Conservation (phyloP, 2,797 vertebrate genomes). For the Sandelia bainsii region DNA sequence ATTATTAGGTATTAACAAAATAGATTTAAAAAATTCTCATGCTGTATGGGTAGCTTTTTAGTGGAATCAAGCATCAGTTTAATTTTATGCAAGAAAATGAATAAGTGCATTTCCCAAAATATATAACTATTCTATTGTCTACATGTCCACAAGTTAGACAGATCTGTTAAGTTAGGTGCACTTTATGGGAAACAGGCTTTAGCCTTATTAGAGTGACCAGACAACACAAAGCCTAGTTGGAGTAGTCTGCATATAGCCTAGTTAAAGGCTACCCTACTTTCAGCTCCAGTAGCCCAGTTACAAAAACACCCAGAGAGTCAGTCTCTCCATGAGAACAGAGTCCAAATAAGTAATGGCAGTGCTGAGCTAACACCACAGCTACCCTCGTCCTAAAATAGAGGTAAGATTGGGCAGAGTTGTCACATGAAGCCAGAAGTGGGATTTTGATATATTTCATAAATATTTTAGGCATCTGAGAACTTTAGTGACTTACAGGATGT, state of each 20-base stretch:
- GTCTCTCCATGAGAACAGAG: slow-evolving; percentile 60
- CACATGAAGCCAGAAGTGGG: slow-evolving; percentile 50
- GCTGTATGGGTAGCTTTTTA: background rate
- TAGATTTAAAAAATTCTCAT: background rate
- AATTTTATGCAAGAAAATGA: background rate
- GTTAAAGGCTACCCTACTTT: slow-evolving; percentile 79
- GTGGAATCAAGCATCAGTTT: background rate
- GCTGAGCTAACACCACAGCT: slow-evolving; percentile 59
- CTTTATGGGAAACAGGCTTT: slow-evolving; percentile 43
- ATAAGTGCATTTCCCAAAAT: background rate
- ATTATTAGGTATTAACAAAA: background rate
- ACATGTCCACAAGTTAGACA: slow-evolving; percentile 14
- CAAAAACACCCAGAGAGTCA: slow-evolving; percentile 72
- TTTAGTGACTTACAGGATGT: slow-evolving; percentile 49
- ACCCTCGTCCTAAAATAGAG: slow-evolving; percentile 56
- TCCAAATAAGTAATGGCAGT: slow-evolving; percentile 75
- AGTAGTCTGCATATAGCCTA: slow-evolving; percentile 66
- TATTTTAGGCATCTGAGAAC: slow-evolving; percentile 68
- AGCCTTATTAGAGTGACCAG: slow-evolving; percentile 66
- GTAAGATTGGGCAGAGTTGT: slow-evolving; percentile 49
- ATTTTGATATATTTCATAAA: slow-evolving; percentile 59
- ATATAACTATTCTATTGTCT: background rate
- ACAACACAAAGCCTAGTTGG: slow-evolving; percentile 47
- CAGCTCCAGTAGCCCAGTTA: slow-evolving; percentile 79
- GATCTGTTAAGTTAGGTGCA: slow-evolving; percentile 7